These are phyloP conservation scores for Brachionus manjavacas DNA, from an alignment of 1,140 invertebrate species.

Conservation along the genomic window DNA sequence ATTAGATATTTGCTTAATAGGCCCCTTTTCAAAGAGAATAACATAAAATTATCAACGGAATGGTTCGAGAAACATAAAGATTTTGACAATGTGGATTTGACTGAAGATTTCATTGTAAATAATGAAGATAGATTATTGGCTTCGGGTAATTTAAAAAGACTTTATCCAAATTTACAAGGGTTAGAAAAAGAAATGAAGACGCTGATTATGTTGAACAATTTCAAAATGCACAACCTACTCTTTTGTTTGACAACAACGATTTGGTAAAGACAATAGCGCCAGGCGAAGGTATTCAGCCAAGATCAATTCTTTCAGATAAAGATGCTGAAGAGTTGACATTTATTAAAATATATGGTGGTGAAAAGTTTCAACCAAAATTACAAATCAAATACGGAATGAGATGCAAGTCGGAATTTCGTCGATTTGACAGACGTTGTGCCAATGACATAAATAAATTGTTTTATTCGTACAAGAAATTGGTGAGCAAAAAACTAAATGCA, in stretches of 20 bases:
- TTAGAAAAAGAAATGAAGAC: no score
- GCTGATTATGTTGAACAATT: no score
- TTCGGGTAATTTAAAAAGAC: background rate
- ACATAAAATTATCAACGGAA: background rate
- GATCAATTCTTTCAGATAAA: background rate
- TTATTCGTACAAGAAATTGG: background rate
- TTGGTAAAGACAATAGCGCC: background rate
- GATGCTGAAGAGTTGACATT: constrained; percentile 7
- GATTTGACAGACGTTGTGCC: background rate
- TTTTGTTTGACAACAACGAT: background rate
- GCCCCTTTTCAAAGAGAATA: background rate
- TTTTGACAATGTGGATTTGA: background rate
- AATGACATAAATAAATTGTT: background rate
- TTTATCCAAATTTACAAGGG: background rate
- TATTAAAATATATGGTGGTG: background rate
- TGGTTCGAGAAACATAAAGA: background rate
- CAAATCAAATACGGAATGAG: background rate
- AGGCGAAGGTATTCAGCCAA: background rate
- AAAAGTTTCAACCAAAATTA: background rate
- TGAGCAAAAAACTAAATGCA: background rate
- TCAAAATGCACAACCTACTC: background rate
- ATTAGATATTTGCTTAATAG: background rate
- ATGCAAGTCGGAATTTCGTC: constrained; percentile 4
- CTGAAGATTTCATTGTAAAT: background rate
- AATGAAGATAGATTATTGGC: background rate